Conservation (phyloP, 2,113 vertebrate species). For the Scortum barcoo region DNA sequence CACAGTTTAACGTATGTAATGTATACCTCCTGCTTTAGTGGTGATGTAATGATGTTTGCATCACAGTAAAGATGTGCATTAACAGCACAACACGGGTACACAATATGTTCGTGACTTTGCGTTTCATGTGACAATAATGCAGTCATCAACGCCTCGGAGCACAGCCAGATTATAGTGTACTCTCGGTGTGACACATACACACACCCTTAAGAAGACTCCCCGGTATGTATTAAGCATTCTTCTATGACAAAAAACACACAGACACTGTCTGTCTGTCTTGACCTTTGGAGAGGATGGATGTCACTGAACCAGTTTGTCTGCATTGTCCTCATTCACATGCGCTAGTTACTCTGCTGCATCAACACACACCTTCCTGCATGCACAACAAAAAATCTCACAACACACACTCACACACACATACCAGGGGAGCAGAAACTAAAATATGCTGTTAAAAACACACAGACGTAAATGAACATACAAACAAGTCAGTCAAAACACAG, state of each 20-base stretch:
- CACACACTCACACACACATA: neutral
- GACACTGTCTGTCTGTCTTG: neutral
- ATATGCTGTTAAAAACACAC: constrained; percentile 20
- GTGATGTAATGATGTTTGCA: neutral
- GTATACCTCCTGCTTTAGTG: accelerated
- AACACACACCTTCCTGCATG: constrained; percentile 10
- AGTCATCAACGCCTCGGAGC: constrained; percentile 17
- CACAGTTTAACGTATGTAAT: neutral
- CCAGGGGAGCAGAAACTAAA: neutral
- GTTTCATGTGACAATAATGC: neutral
- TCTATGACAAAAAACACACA: neutral
- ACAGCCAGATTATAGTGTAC: neutral
- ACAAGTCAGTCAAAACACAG: neutral
- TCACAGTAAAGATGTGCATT: neutral
- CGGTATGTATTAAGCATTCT: constrained; percentile 17
- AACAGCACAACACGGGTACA: accelerated
- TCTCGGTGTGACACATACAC: constrained; percentile 2
- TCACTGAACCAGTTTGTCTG: constrained; percentile 62
- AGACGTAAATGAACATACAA: neutral
- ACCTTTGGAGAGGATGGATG: neutral
- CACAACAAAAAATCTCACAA: neutral
- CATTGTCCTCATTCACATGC: constrained; percentile 39
- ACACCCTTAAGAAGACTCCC: neutral
- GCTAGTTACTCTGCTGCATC: neutral
- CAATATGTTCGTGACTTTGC: neutral